These are phyloP conservation scores for Sphaerophoria rueppellii DNA, from an alignment of 2,888 invertebrate genomes.

Conservation along the genomic window DNA sequence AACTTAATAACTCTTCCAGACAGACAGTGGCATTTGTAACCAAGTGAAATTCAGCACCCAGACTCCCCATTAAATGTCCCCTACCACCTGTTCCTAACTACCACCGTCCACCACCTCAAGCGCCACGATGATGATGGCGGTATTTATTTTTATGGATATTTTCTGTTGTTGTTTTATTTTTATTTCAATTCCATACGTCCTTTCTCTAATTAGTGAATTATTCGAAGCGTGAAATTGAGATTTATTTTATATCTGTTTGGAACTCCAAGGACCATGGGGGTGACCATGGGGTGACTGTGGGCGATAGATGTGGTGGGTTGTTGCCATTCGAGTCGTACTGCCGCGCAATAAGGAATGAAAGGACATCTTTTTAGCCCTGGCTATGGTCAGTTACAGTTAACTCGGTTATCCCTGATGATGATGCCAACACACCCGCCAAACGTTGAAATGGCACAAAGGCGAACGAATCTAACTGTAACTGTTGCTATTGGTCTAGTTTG, in stretches of 20 bases:
- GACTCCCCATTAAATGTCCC: constrained; percentile 14
- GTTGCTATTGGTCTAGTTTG: constrained; percentile 23
- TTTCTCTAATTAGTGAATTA: constrained; percentile 66
- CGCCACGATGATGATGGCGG: constrained; percentile 23
- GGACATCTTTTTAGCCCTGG: constrained; percentile 27
- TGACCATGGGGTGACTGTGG: no score
- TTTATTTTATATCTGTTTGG: constrained; percentile 64
- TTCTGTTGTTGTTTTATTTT: constrained; percentile 26
- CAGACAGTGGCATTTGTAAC: constrained; percentile 14
- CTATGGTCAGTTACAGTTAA: constrained; percentile 37
- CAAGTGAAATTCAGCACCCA: background rate
- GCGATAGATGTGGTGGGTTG: no score
- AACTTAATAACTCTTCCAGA: constrained; percentile 31
- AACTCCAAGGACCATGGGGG: background rate
- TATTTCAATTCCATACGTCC: constrained; percentile 40
- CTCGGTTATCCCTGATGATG: background rate
- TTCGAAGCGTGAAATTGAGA: constrained; percentile 71
- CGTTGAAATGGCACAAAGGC: background rate
- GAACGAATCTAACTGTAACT: constrained; percentile 13
- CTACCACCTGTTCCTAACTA: no score
- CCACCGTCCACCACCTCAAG: background rate
- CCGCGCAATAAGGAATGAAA: background rate
- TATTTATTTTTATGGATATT: constrained; percentile 53
- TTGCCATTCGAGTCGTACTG: no score
- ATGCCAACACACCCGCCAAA: constrained; percentile 35